Evolutionary conservation across 2,888 invertebrate genomes (phyloP).

Genomic region (Drosophila anomalata): DNA sequence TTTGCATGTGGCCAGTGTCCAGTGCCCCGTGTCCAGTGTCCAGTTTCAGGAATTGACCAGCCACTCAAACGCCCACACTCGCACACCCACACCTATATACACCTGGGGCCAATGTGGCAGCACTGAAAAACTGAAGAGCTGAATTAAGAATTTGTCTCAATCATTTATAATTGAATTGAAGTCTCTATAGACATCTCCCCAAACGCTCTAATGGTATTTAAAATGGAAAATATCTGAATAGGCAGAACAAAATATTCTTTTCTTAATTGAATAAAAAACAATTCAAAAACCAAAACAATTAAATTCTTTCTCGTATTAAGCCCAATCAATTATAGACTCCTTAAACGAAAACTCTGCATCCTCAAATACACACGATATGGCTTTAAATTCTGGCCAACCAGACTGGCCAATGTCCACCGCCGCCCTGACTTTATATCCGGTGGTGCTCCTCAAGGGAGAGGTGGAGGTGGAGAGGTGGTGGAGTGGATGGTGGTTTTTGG

Average conservation of each 20-base stretch:
- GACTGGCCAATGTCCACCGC: constrained; percentile 46
- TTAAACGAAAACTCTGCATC: constrained; percentile 9
- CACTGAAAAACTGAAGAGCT: background rate
- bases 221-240: background rate
- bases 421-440: constrained; percentile 49
- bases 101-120: constrained; percentile 9
- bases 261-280: background rate
- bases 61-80: constrained; percentile 36
- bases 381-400: constrained; percentile 73
- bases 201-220: background rate
- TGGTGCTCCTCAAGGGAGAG: constrained; percentile 2
- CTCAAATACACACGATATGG: constrained; percentile 20
- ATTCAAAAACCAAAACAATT: background rate
- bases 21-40: background rate
- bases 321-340: background rate
- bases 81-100: constrained; percentile 11
- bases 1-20: constrained; percentile 12
- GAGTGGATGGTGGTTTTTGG: background rate
- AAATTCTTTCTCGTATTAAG: background rate
- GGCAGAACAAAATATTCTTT: background rate
- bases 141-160: background rate
- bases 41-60: constrained; percentile 59
- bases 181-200: background rate
- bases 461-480: background rate
- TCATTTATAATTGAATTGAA: background rate